Conservation (phyloP, 1,140 invertebrate genomes). For the Neomicropteryx cornuta region DNA sequence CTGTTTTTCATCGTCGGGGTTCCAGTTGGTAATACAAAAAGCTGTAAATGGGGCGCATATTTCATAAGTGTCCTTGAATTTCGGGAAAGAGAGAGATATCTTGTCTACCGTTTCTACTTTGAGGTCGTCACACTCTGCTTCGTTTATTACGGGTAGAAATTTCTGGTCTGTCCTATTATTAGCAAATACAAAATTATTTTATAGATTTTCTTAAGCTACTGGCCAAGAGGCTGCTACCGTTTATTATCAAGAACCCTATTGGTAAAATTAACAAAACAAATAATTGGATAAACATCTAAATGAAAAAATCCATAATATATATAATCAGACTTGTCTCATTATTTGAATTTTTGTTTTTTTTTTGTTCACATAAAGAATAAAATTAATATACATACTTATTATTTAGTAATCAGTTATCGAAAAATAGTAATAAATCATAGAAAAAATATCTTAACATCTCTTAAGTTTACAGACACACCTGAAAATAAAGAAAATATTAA, state of each 20-base stretch:
- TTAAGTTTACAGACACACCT: no score
- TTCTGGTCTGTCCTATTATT: constrained; percentile 23
- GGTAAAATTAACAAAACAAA: neutral
- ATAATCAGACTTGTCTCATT: no score
- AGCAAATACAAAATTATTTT: no score
- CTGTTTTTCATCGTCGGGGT: constrained; percentile 42
- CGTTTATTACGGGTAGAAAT: constrained; percentile 26
- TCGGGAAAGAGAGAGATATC: constrained; percentile 22
- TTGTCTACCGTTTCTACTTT: constrained; percentile 26
- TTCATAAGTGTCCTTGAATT: constrained; percentile 23
- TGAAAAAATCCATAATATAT: constrained; percentile 1
- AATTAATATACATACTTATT: no score
- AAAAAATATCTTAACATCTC: no score
- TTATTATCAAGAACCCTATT: neutral
- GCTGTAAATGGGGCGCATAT: constrained; percentile 37
- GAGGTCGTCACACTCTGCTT: constrained; percentile 31
- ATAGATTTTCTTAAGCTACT: no score
- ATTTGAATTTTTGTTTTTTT: no score
- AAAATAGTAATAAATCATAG: no score
- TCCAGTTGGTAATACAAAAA: constrained; percentile 40
- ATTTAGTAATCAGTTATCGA: neutral
- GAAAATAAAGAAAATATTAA: no score
- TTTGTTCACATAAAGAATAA: no score
- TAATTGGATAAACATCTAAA: neutral
- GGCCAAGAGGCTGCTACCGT: no score